Conservation (phyloP, 2,888 invertebrate species). For the Slavum lentiscoides region DNA sequence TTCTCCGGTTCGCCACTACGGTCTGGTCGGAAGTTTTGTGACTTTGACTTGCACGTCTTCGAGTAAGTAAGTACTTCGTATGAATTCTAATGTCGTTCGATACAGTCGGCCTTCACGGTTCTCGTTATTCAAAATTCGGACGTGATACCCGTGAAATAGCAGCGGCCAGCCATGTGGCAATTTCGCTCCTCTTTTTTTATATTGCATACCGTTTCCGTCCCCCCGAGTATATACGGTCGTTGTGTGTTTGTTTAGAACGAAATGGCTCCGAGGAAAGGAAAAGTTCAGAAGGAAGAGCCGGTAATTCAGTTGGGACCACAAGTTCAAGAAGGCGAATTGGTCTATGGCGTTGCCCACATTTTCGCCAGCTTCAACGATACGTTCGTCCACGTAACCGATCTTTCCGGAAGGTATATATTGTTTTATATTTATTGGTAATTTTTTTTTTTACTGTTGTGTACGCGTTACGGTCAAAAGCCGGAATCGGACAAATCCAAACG, state of each 20-base stretch:
- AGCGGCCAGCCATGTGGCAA: constrained; percentile 28
- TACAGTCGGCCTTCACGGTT: neutral
- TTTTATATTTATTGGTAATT: no score
- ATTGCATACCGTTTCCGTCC: no score
- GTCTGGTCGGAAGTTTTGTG: neutral
- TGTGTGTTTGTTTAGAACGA: constrained; percentile 56
- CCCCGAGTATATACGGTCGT: constrained; percentile 55
- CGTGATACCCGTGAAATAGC: no score
- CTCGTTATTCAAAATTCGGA: neutral
- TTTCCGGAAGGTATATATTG: constrained; percentile 77
- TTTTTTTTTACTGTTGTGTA: no score
- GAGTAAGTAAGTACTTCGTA: constrained; percentile 10
- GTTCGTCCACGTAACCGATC: constrained; percentile 98
- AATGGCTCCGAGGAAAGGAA: constrained; percentile 98
- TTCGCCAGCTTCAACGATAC: constrained; percentile 99
- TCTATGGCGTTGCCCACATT: constrained; percentile 99
- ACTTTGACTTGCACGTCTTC: neutral
- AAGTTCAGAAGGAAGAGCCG: constrained; percentile 94
- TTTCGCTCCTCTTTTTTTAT: neutral
- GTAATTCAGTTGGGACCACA: constrained; percentile 95
- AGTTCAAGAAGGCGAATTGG: constrained; percentile 94
- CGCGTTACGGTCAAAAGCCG: no score
- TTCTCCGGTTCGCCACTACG: neutral
- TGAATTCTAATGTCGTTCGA: neutral
- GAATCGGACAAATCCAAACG: no score